phyloP scores from a whole-genome alignment of 1,140 invertebrate species.

The Aphelinus atriplicis region DNA sequence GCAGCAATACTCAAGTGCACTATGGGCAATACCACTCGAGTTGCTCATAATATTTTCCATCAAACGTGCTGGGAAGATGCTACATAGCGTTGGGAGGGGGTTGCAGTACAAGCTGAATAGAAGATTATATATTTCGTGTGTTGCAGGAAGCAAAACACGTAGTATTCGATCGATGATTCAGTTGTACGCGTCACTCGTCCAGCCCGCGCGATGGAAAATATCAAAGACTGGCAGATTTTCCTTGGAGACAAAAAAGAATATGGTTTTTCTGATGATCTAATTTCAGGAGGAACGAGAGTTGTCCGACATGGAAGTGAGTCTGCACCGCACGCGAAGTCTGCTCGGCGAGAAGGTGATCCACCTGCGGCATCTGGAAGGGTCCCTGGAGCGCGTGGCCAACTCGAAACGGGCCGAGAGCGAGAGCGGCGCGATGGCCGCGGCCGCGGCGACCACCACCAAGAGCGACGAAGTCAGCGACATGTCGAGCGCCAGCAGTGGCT shows the following conservation, averaged over 20 bases:
- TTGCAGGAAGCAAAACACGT: no score
- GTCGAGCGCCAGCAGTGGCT: slow-evolving; percentile 75
- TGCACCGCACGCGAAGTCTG: slow-evolving; percentile 79
- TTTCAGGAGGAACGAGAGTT: slow-evolving; percentile 78
- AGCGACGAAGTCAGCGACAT: slow-evolving; percentile 70
- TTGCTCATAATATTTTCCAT: no score
- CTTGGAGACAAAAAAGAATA: no score
- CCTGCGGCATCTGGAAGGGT: slow-evolving; percentile 79
- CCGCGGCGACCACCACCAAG: slow-evolving; percentile 54
- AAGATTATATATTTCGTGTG: no score
- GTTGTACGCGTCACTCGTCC: no score
- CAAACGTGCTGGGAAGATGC: no score
- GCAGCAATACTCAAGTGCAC: no score
- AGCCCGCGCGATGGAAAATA: no score
- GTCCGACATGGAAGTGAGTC: slow-evolving; percentile 81
- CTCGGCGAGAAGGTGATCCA: slow-evolving; percentile 83
- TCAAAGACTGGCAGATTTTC: no score
- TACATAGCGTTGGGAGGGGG: no score
- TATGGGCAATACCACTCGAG: no score
- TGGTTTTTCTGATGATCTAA: neutral
- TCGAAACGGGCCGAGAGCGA: slow-evolving; percentile 62
- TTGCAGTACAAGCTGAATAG: no score
- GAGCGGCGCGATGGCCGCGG: neutral
- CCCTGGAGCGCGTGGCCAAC: slow-evolving; percentile 70
- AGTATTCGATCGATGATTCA: neutral